Conservation (phyloP, 1,140 invertebrate genomes). For the Myzus persicae region DNA sequence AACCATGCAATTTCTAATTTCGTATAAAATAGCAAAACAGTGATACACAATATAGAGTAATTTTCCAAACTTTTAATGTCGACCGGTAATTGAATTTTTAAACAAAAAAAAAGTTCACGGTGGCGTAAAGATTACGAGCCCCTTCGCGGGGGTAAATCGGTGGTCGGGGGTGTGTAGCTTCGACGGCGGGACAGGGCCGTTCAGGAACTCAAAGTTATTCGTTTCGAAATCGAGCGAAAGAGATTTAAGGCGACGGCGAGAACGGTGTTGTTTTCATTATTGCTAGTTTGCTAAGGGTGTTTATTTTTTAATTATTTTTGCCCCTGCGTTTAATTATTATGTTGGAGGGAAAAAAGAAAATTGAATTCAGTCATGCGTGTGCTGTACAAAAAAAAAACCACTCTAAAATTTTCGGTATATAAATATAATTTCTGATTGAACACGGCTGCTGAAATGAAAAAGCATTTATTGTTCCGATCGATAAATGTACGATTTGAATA, state of each 20-base stretch:
- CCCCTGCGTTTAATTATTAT: background rate
- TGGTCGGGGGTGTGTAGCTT: background rate
- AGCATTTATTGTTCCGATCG: background rate
- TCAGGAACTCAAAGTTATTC: background rate
- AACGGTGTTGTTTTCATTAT: background rate
- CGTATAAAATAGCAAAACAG: background rate
- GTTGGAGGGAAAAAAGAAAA: background rate
- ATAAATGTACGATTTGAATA: background rate
- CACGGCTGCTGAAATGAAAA: background rate
- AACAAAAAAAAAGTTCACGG: background rate
- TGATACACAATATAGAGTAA: background rate
- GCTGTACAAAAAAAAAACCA: background rate
- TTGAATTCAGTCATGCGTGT: slow-evolving; percentile 20
- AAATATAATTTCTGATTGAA: background rate
- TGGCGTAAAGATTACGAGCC: background rate
- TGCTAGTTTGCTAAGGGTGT: background rate
- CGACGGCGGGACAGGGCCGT: too few species aligned
- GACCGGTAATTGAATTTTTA: slow-evolving; percentile 21
- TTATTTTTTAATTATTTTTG: slow-evolving; percentile 36
- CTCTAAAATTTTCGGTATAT: background rate
- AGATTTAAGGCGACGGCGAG: background rate
- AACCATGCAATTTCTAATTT: background rate
- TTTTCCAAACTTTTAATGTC: background rate
- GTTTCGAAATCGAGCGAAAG: slow-evolving; percentile 17
- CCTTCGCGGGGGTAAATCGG: background rate